Conservation (phyloP, 2,888 invertebrate genomes). For the Nowickia ferox region DNA sequence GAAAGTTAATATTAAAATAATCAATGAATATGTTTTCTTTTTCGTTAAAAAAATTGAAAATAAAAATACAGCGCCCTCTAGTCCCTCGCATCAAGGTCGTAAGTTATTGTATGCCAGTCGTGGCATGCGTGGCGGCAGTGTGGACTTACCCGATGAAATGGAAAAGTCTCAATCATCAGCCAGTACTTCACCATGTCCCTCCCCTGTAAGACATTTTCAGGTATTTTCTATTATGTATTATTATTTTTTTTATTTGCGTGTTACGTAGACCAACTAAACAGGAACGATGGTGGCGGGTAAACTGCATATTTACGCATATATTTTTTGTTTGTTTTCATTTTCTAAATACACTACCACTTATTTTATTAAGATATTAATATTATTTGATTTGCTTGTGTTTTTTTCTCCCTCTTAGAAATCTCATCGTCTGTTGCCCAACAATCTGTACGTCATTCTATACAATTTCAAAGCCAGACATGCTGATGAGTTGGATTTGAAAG, state of each 20-base stretch:
- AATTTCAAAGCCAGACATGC: constrained; percentile 97
- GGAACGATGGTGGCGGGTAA: constrained; percentile 11
- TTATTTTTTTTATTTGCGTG: neutral
- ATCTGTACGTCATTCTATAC: constrained; percentile 96
- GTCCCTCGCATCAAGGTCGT: constrained; percentile 94
- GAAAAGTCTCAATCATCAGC: constrained; percentile 95
- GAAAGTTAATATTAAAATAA: constrained; percentile 14
- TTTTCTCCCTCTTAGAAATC: constrained; percentile 86
- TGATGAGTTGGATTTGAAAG: constrained; percentile 96
- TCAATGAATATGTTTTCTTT: constrained; percentile 29
- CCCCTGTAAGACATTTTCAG: constrained; percentile 88
- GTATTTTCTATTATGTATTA: constrained; percentile 76
- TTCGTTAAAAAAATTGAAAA: constrained; percentile 51
- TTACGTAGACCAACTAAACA: neutral
- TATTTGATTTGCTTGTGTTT: neutral
- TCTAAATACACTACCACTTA: neutral
- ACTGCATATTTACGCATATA: neutral
- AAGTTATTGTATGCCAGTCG: constrained; percentile 90
- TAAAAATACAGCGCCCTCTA: constrained; percentile 90
- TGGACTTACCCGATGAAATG: constrained; percentile 95
- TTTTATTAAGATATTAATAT: constrained; percentile 26
- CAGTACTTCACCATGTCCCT: constrained; percentile 96
- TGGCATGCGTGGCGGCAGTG: constrained; percentile 95
- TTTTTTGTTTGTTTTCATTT: neutral
- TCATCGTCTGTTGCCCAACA: constrained; percentile 93